Conservation (phyloP, 2,888 invertebrate genomes). For the Lysandra coridon region DNA sequence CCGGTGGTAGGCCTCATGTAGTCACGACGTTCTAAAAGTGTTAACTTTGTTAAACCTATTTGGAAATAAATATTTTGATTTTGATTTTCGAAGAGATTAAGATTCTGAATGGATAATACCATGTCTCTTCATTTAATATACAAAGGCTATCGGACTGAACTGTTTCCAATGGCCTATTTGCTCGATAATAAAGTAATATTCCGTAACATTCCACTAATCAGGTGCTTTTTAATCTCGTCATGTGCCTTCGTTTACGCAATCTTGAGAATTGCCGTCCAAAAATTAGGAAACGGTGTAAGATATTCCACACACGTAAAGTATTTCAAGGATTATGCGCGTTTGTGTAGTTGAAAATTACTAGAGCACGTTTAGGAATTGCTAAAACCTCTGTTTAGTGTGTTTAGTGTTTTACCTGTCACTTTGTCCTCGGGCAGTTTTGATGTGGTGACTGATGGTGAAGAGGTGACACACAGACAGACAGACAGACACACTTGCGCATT, state of each 20-base stretch:
- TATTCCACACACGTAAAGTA: conserved; percentile 5
- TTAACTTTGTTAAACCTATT: too few relatives aligned
- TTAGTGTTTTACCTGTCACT: background rate
- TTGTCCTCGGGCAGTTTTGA: too few relatives aligned
- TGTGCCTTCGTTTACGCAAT: conserved; percentile 4
- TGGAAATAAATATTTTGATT: too few relatives aligned
- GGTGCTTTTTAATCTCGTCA: background rate
- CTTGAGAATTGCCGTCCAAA: background rate
- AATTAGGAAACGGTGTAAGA: background rate
- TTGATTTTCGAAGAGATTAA: too few relatives aligned
- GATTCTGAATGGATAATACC: too few relatives aligned
- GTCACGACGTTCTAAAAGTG: too few relatives aligned
- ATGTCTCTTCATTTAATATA: too few relatives aligned
- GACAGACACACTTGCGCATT: too few relatives aligned
- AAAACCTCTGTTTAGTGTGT: background rate
- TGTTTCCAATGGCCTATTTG: background rate
- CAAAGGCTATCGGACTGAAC: too few relatives aligned
- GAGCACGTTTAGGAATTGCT: background rate
- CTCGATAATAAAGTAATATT: background rate
- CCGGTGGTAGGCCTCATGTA: too few relatives aligned
- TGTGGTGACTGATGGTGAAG: too few relatives aligned
- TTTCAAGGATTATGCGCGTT: background rate
- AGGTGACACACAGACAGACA: too few relatives aligned
- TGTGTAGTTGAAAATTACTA: background rate
- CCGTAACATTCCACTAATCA: background rate